Conservation (phyloP, 2,113 vertebrate genomes). For the Pogonocichla stellata region DNA sequence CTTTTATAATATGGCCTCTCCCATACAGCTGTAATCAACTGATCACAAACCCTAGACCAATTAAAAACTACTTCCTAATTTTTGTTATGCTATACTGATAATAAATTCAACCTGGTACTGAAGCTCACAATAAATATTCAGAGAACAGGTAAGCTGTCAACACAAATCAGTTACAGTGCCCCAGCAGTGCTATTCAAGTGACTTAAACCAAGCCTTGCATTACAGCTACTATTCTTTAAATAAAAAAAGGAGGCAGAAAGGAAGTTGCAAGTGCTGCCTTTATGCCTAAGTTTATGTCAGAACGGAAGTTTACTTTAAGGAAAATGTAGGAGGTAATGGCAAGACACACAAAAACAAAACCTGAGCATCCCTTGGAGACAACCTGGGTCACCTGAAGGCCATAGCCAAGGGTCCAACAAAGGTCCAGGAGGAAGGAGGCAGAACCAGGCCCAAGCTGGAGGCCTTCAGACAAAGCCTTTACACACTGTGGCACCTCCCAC, state of each 20-base stretch:
- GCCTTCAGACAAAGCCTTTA: background rate
- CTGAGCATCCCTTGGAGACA: background rate
- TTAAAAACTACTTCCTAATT: background rate
- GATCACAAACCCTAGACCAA: background rate
- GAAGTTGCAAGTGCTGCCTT: conserved; percentile 14
- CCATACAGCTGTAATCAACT: background rate
- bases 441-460: background rate
- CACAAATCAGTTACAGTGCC: background rate
- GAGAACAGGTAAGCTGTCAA: background rate
- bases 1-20: background rate
- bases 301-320: conserved; percentile 16
- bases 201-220: background rate
- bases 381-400: background rate
- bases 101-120: background rate
- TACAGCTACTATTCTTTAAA: background rate
- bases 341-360: background rate
- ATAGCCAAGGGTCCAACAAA: background rate
- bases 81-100: background rate
- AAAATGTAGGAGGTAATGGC: background rate
- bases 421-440: background rate
- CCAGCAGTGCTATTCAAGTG: background rate
- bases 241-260: background rate
- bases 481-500: background rate
- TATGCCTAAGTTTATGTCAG: conserved; percentile 2
- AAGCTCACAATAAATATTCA: background rate